Percentiles rank a stretch among this genome's conserved stretches.
Evolutionary conservation across 2,113 vertebrate genomes (phyloP).

Genomic region (Struthio camelus): DNA sequence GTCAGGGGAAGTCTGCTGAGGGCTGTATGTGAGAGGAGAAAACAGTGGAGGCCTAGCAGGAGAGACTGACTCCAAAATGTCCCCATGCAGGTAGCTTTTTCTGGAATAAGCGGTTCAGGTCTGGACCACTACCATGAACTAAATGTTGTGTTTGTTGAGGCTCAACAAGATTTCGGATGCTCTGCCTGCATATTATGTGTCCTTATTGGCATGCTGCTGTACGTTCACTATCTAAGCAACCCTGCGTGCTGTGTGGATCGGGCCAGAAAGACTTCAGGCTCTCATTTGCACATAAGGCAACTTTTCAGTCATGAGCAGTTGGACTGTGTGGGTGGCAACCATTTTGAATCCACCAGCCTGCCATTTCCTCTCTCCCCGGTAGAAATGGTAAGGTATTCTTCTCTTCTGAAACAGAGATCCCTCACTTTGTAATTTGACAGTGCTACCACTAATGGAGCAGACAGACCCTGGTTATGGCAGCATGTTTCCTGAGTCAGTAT

Average conservation of each 20-base stretch:
- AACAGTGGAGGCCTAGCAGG: background rate
- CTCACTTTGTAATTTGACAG: background rate
- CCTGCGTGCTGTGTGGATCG: rapidly evolving
- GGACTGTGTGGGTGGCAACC: background rate
- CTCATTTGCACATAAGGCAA: background rate
- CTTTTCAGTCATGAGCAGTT: background rate
- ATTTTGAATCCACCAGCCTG: background rate
- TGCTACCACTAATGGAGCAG: background rate
- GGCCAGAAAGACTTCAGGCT: background rate
- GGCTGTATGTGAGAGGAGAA: background rate
- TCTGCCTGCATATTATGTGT: background rate
- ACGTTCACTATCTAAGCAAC: background rate
- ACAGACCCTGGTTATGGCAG: rapidly evolving
- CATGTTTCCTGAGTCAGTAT: background rate
- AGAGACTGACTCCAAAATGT: background rate
- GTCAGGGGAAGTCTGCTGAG: background rate
- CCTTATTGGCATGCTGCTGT: rapidly evolving
- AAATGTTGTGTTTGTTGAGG: background rate
- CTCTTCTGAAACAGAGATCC: background rate
- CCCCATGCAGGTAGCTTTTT: background rate
- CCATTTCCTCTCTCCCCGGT: background rate
- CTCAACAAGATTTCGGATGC: background rate
- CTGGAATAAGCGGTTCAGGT: background rate
- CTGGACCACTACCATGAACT: background rate
- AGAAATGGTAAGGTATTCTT: background rate